Base-by-base conservation (phyloP, 2,888 invertebrate species). In the Epistrophe eligans region DNA sequence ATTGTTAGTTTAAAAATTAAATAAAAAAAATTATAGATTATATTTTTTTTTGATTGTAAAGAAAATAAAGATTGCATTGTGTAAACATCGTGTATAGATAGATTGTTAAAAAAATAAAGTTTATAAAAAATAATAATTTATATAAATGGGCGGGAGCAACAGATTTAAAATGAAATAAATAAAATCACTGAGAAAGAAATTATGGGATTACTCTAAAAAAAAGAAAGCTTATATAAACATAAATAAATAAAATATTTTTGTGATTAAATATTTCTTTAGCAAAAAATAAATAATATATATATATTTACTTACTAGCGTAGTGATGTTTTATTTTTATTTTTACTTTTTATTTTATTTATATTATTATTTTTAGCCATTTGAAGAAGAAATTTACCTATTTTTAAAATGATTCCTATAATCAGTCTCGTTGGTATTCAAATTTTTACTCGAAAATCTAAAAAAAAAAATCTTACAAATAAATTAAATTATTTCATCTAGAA, bases 41-140 rank as follows among this genome's bases (percentile, higher is more conserved):
- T 62, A 52, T 62, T 40, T 50, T 28, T 73, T 77, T 82, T 79
- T 28, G 62, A 40, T 76, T 76, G 60, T 76, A 67, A 84, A 45
- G 8, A 52, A 66, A 48, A 70, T 67, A 64, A 62, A 67, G 77
- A 81, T 73, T 62, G 70, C 67, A 64, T 64, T 77, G 67, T 77
- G 55, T 74, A 79, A 62, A 64, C 70, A 81, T 77, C 64, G 32
- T 85, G 74, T 81, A 62, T 62, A 85, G 85, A 81, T 85, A 85
- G 82, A 19, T 35, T 85, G 70, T 74, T 73, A 85, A 79, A 45
- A 35, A 82, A 85, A 70, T 24, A 24, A 85, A 80, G 58, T 71
- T 48, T 84, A 80, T 64, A 57, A 55, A 76, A 43, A 60, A 17
- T 81, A 60, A 17, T 81, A 73, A 73, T 77, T 60, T 77, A 73